Conservation (phyloP, 2,888 invertebrate species). For the Conistra vaccinii region DNA sequence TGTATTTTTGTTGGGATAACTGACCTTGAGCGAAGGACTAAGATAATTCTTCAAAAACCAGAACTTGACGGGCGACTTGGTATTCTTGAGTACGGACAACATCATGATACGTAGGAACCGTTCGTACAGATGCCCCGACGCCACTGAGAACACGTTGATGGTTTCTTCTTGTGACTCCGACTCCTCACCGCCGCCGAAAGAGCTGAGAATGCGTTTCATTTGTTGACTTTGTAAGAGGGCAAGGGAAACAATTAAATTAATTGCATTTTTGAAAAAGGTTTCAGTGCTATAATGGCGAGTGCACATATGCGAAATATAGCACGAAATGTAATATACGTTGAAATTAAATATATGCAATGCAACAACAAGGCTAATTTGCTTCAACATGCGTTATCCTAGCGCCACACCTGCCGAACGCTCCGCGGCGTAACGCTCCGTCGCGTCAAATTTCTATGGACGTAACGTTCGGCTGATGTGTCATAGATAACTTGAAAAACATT, state of each 20-base stretch:
- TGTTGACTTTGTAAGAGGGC: slow-evolving; percentile 47
- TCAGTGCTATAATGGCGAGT: not conserved
- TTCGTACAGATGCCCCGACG: slow-evolving; percentile 99
- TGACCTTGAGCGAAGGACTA: slow-evolving; percentile 98
- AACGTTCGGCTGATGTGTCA: too few relatives aligned
- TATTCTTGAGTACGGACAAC: slow-evolving; percentile 98
- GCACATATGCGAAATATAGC: not conserved
- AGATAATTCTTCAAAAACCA: slow-evolving; percentile 99
- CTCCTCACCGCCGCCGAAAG: slow-evolving; percentile 90
- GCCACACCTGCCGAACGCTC: too few relatives aligned
- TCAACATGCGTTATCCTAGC: too few relatives aligned
- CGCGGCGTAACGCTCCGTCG: too few relatives aligned
- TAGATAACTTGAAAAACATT: too few relatives aligned
- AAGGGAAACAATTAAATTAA: slow-evolving; percentile 25
- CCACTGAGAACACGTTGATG: slow-evolving; percentile 99
- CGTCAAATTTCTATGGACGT: too few relatives aligned
- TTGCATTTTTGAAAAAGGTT: slow-evolving; percentile 16
- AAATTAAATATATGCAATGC: not conserved
- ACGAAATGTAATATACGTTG: slow-evolving; percentile 1
- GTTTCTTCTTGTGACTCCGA: slow-evolving; percentile 93
- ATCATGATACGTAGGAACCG: slow-evolving; percentile 99
- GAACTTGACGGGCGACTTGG: slow-evolving; percentile 99
- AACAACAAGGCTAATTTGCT: not conserved
- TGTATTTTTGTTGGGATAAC: not conserved
- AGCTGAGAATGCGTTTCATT: slow-evolving; percentile 79